Evolutionary conservation across 2,888 invertebrate species (phyloP).

Genomic region (Drosophila parthenogenetica): DNA sequence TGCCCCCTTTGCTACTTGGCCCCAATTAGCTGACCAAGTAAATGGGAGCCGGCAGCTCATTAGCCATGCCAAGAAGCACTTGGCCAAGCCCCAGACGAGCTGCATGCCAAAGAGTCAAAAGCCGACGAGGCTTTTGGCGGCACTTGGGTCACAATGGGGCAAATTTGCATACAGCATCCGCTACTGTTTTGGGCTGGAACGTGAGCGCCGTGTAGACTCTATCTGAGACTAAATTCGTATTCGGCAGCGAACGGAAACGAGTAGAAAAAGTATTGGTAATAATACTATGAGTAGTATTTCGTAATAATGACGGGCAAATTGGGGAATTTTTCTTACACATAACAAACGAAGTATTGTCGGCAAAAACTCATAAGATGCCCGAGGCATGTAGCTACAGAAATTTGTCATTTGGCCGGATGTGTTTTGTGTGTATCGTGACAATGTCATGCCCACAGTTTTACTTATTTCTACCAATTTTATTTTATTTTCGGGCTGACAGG

Average conservation of each 20-base stretch:
- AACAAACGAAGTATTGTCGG: constrained; percentile 38
- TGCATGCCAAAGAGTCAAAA: constrained; percentile 57
- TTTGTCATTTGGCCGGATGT: constrained; percentile 78
- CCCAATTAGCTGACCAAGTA: constrained; percentile 70
- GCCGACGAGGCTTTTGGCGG: constrained; percentile 71
- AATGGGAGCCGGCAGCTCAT: constrained; percentile 56
- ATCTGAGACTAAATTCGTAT: constrained; percentile 42
- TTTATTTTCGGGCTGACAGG: constrained; percentile 57
- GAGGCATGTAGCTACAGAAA: constrained; percentile 52
- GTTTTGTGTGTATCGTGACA: constrained; percentile 73
- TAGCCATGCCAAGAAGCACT: constrained; percentile 73
- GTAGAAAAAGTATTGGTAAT: constrained; percentile 22
- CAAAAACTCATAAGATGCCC: constrained; percentile 52
- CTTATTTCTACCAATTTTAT: not conserved
- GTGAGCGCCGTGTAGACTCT: constrained; percentile 58
- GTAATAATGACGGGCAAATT: constrained; percentile 68
- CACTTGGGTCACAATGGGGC: constrained; percentile 61
- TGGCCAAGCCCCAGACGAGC: constrained; percentile 65
- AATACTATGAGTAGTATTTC: constrained; percentile 49
- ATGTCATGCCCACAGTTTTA: constrained; percentile 60
- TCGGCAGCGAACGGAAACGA: constrained; percentile 59
- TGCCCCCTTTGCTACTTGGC: constrained; percentile 51
- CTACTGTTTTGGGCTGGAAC: constrained; percentile 69
- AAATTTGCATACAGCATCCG: constrained; percentile 81
- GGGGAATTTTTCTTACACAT: constrained; percentile 57